Conservation (phyloP, 2,888 invertebrate species). For the Osmoderma eremita region DNA sequence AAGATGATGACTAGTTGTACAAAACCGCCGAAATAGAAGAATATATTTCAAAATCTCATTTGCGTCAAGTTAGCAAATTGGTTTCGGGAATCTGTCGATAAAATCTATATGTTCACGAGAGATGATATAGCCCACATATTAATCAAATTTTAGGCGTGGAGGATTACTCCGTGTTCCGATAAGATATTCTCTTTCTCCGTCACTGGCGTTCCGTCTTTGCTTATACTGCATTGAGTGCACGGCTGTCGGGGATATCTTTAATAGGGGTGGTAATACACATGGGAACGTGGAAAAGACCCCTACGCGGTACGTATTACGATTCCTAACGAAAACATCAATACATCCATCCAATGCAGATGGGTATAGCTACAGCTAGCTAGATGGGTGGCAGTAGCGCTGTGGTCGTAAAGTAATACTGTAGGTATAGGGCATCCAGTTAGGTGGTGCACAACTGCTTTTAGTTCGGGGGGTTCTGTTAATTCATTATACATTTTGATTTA, state of each 20-base stretch:
- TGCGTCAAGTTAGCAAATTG: conserved; percentile 22
- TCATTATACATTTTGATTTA: conserved; percentile 37
- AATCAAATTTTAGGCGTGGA: conserved; percentile 59
- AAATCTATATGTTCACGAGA: conserved; percentile 48
- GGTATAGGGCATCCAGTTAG: not conserved
- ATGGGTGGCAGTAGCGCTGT: not conserved
- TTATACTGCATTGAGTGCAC: conserved; percentile 23
- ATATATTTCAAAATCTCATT: conserved; percentile 32
- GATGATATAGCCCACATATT: conserved; percentile 56
- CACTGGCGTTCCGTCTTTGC: conserved; percentile 12
- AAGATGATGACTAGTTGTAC: not conserved
- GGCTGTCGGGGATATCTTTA: conserved; percentile 27
- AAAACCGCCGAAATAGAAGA: conserved; percentile 24
- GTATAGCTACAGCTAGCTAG: conserved; percentile 9
- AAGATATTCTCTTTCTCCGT: conserved; percentile 48
- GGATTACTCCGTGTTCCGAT: conserved; percentile 57
- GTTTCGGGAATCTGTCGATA: conserved; percentile 45
- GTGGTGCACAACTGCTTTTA: conserved; percentile 13
- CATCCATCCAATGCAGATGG: conserved; percentile 32
- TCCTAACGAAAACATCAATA: conserved; percentile 35
- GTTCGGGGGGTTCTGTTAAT: conserved; percentile 22
- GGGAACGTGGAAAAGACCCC: conserved; percentile 34
- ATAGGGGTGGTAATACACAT: conserved; percentile 39
- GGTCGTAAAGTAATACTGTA: conserved; percentile 20
- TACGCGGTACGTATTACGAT: conserved; percentile 25